These are phyloP conservation scores for Sebastes minor DNA, from an alignment of 2,797 vertebrate species.

Conservation along the genomic window DNA sequence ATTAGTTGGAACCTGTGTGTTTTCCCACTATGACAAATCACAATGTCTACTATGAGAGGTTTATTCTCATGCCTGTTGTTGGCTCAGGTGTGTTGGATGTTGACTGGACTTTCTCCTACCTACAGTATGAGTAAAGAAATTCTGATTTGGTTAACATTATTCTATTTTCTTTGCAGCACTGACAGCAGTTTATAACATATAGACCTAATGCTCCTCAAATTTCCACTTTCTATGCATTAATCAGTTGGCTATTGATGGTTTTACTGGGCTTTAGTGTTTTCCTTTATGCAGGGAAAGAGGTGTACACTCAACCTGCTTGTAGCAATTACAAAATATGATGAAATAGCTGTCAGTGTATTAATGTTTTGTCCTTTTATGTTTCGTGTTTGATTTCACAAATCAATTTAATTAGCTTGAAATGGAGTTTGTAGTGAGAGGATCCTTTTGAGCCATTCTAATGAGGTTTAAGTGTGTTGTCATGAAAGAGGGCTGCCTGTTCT, in stretches of 20 bases:
- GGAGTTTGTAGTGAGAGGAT: conserved; percentile 42
- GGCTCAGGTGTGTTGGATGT: not conserved
- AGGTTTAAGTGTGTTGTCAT: conserved; percentile 50
- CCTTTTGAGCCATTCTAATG: conserved; percentile 52
- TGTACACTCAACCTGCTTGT: not conserved
- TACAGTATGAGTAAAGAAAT: not conserved
- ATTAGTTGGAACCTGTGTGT: not conserved
- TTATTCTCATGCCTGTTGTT: not conserved
- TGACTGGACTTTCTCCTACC: not conserved
- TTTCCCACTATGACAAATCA: not conserved
- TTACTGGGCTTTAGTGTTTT: not conserved
- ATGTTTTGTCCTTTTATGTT: conserved; percentile 42
- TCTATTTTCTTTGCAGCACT: not conserved
- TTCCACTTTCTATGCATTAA: not conserved
- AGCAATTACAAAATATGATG: conserved; percentile 11
- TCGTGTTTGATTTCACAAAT: conserved; percentile 54
- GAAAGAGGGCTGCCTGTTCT: conserved; percentile 41
- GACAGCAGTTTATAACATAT: not conserved
- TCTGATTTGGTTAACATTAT: not conserved
- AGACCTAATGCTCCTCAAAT: not conserved
- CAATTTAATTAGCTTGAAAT: conserved; percentile 52
- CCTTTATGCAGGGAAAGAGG: not conserved
- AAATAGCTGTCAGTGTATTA: conserved; percentile 30
- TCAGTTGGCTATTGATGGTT: not conserved
- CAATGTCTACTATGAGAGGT: not conserved